A percentile compares a stretch with the other conserved stretches of the same genome.
Evolutionary conservation across 2,113 vertebrate species (phyloP).

Genomic region (rabbit (Oryctolagus cuniculus)): mOryCun1.1 NC_091435.1:61430001-61430500

Average conservation of each 20-base stretch:
- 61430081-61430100: slow-evolving; percentile 70
- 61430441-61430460: not conserved
- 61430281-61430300: not conserved
- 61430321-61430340: not conserved
- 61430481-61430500: not conserved
- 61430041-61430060: slow-evolving; percentile 67
- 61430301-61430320: not conserved
- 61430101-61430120: not conserved
- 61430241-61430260: not conserved
- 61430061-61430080: slow-evolving; percentile 73
- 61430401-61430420: not conserved
- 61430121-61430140: not conserved
- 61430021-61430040: slow-evolving; percentile 62
- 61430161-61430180: not conserved
- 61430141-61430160: not conserved
- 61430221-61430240: not conserved
- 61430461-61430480: not conserved
- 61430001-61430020: slow-evolving; percentile 80
- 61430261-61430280: not conserved
- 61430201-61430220: not conserved
- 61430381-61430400: not conserved
- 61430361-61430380: not conserved
- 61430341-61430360: not conserved
- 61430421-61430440: not conserved
- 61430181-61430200: not conserved